These are phyloP conservation scores for Cantharis rufa DNA, from an alignment of 2,888 invertebrate species.

Conservation along the genomic window DNA sequence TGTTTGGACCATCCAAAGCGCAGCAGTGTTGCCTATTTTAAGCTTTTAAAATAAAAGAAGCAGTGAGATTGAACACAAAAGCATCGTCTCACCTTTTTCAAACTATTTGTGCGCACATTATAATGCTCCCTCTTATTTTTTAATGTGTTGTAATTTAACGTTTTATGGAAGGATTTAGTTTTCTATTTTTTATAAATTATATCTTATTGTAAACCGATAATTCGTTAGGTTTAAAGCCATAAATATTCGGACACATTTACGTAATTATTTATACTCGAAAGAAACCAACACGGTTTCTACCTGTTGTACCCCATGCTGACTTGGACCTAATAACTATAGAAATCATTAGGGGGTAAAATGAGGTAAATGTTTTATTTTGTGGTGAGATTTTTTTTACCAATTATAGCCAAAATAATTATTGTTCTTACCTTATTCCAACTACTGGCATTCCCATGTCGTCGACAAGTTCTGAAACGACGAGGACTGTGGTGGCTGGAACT, in stretches of 20 bases:
- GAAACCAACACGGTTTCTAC: slow-evolving; percentile 12
- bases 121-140: background rate
- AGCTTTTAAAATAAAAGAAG: slow-evolving; percentile 20
- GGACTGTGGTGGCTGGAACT: slow-evolving; percentile 65
- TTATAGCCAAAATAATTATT: slow-evolving; percentile 8
- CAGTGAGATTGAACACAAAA: slow-evolving; percentile 12
- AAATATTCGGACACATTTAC: slow-evolving; percentile 2
- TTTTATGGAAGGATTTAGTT: background rate
- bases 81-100: slow-evolving; percentile 8
- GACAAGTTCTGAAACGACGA: slow-evolving; percentile 73
- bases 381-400: slow-evolving; percentile 5
- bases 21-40: slow-evolving; percentile 29
- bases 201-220: background rate
- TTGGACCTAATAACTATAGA: slow-evolving; percentile 23
- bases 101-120: background rate
- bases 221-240: background rate
- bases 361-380: slow-evolving; percentile 31
- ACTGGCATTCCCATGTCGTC: slow-evolving; percentile 72
- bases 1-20: slow-evolving; percentile 44
- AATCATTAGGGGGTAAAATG: slow-evolving; percentile 31
- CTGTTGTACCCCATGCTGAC: slow-evolving; percentile 16
- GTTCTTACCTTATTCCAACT: slow-evolving; percentile 65
- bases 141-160: background rate
- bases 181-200: background rate
- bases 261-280: slow-evolving; percentile 17